Evolutionary conservation across 2,113 vertebrate species (phyloP), one percentile per base, ranked within the genome.

Genomic region (Marmota monax): DNA sequence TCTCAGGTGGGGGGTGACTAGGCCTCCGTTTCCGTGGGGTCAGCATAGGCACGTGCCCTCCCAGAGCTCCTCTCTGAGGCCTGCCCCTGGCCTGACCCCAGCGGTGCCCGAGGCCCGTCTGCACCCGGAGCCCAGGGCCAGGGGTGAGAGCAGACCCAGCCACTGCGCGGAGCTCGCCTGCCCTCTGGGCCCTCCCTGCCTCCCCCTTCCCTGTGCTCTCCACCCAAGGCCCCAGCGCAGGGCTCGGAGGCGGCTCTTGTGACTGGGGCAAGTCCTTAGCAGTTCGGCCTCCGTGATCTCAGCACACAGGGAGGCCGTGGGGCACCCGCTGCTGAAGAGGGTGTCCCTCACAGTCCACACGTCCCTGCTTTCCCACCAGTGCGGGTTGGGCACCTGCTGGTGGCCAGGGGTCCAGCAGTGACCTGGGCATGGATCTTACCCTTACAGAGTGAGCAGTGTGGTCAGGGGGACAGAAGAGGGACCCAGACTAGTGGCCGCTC

Each of bases 311-410:
- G 17, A 37, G 25, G 1, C 7, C 1, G 1, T 22, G 7, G 20
- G 11, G 25, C 5, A 0, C n/a, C 29, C 22, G 1, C 20, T 10
- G 34, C 63, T 4, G 3, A 18, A 58, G 22, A 34, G 13, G 73
- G 37, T 8, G 23, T 70, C 14, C 3, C 0, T 10, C 5, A 1
- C 6, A 2, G 9, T 2, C 7, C 7, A 27, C 22, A 3, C 67
- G 39, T 34, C 7, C 25, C 27, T n/a, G 42, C 51, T 45, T 45
- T 95, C 97, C 88, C 22, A 94, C 95, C 42, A 67, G 39, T 76
- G 96, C 53, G 76, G 92, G 48, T 4, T 29, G 37, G 58, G 70
- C 1, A 69, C 20, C 51, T 4, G 7, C 10, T 1, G 12, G 20
- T 32, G 63, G 37, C 73, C 56, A 39, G 56, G 82, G 23, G 27